Percentiles rank a stretch among this genome's conserved stretches.
These are phyloP conservation scores for Mercenaria mercenaria DNA, from an alignment of 1,140 invertebrate genomes.

Conservation along the genomic window DNA sequence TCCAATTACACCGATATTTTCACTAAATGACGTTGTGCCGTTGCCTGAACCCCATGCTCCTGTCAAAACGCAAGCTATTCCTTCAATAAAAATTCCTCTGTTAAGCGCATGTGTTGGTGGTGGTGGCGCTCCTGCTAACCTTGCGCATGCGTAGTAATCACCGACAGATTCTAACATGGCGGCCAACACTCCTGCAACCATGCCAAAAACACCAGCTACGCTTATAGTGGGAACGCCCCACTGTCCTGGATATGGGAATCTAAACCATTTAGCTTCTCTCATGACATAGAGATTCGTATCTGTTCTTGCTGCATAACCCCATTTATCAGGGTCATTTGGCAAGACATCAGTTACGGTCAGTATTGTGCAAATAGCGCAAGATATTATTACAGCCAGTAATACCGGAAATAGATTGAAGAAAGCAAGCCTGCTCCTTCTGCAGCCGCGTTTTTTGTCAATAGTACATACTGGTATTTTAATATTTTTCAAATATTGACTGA, in stretches of 20 bases:
- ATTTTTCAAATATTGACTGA: conserved; percentile 93
- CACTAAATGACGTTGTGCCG: too few relatives aligned
- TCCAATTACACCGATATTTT: too few relatives aligned
- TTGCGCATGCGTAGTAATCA: too few relatives aligned
- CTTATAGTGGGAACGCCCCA: conserved; percentile 82
- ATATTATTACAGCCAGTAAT: neutral
- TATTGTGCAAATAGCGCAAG: conserved; percentile 91
- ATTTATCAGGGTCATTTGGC: conserved; percentile 80
- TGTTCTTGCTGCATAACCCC: conserved; percentile 91
- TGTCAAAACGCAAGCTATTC: too few relatives aligned
- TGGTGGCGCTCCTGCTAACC: conserved; percentile 90
- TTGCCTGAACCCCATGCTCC: too few relatives aligned
- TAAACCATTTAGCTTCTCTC: too few relatives aligned
- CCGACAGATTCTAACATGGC: conserved; percentile 84
- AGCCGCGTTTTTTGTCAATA: neutral
- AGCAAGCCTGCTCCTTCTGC: conserved; percentile 35
- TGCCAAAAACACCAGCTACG: conserved; percentile 78
- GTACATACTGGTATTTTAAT: conserved; percentile 91
- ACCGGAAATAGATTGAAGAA: too few relatives aligned
- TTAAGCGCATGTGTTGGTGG: conserved; percentile 93
- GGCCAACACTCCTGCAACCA: conserved; percentile 81
- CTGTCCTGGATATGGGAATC: conserved; percentile 92
- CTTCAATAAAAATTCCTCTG: conserved; percentile 87
- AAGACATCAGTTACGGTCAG: conserved; percentile 90
- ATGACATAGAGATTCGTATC: conserved; percentile 92